phyloP scores from a whole-genome alignment of 1,140 invertebrate species.

The Micrasema minimum region DNA sequence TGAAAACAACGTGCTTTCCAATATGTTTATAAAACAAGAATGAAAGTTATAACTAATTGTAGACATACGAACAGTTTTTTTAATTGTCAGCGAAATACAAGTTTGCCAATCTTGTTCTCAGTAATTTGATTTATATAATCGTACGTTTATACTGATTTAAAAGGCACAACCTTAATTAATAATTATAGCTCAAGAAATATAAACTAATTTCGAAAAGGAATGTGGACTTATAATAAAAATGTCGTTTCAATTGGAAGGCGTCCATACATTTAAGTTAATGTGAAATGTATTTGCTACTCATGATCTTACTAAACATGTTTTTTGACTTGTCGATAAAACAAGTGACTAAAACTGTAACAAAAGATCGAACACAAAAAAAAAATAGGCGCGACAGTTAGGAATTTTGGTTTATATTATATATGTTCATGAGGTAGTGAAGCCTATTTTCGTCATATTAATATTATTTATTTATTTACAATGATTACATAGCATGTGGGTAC shows the following conservation, averaged over 20 bases:
- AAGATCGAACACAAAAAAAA: slow-evolving; percentile 25
- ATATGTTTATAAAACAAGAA: too few species aligned
- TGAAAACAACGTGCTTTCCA: too few species aligned
- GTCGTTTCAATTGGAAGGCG: neutral
- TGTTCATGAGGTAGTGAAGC: neutral
- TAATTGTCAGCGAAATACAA: neutral
- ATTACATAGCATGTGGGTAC: too few species aligned
- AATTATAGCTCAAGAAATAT: neutral
- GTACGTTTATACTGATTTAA: slow-evolving; percentile 10
- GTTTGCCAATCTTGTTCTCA: neutral
- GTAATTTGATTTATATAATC: slow-evolving; percentile 13
- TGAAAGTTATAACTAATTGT: slow-evolving; percentile 3
- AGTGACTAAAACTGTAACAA: slow-evolving; percentile 30
- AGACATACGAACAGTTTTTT: neutral
- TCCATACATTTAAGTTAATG: neutral
- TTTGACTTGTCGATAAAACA: neutral
- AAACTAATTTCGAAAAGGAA: neutral
- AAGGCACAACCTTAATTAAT: slow-evolving; percentile 1
- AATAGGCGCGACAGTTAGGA: slow-evolving; percentile 31
- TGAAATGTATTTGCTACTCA: slow-evolving; percentile 1
- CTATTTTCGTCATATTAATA: too few species aligned
- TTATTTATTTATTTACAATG: too few species aligned
- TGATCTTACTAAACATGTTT: neutral
- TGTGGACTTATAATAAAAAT: neutral
- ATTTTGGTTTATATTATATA: slow-evolving; percentile 1